These are phyloP conservation scores for Belonocnema kinseyi DNA, from an alignment of 1,140 invertebrate species.

Conservation along the genomic window DNA sequence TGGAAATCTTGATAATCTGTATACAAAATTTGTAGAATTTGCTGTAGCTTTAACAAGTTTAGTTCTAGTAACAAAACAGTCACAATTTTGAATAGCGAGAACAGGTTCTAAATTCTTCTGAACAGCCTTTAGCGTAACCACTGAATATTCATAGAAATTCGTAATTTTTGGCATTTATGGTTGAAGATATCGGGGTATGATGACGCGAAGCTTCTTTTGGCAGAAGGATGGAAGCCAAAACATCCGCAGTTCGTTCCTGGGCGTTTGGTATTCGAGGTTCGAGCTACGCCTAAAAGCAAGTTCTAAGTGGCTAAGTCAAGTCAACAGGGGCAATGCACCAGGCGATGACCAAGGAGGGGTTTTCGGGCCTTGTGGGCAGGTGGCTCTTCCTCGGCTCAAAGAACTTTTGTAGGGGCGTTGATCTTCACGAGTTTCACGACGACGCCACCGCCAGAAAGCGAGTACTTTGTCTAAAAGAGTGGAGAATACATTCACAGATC, in stretches of 20 bases:
- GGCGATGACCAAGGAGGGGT: conserved; percentile 61
- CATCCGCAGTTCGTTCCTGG: neutral
- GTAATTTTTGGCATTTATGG: no score
- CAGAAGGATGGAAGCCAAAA: no score
- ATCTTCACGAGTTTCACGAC: conserved; percentile 65
- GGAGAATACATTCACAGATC: conserved; percentile 48
- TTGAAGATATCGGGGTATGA: no score
- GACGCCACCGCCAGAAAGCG: conserved; percentile 55
- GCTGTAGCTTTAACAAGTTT: no score
- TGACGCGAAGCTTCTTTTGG: no score
- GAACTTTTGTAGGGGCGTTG: conserved; percentile 75
- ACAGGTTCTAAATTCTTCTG: no score
- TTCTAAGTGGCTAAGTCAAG: conserved; percentile 69
- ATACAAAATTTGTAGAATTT: no score
- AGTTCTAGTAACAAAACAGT: no score
- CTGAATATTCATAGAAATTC: no score
- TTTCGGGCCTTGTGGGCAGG: conserved; percentile 70
- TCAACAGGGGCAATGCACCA: conserved; percentile 74
- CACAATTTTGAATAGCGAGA: no score
- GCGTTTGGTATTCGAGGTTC: conserved; percentile 7
- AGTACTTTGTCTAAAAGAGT: conserved; percentile 47
- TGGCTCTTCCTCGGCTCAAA: conserved; percentile 71
- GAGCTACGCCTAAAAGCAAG: conserved; percentile 38
- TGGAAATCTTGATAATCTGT: no score
- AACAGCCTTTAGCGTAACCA: no score